Percentiles rank a stretch among this genome's conserved stretches.
Conservation (phyloP, 2,113 vertebrate species). For the Tachuris rubrigastra region DNA sequence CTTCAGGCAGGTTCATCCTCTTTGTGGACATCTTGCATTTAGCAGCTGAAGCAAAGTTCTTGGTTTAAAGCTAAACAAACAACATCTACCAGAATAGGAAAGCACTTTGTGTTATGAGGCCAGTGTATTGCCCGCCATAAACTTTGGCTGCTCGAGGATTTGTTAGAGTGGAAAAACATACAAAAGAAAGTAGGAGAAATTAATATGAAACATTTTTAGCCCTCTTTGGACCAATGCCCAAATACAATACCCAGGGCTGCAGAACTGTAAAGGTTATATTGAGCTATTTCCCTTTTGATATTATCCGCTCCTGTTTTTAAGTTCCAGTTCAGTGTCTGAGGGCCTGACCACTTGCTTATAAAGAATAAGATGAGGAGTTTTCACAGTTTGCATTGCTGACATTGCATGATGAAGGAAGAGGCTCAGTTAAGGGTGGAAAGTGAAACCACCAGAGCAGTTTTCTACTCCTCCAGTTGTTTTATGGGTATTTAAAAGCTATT, state of each 20-base stretch:
- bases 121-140: neutral
- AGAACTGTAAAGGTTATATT: neutral
- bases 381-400: neutral
- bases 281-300: neutral
- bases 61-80: neutral
- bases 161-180: neutral
- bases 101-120: neutral
- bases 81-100: neutral
- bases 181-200: neutral
- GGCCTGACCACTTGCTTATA: neutral
- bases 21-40: neutral
- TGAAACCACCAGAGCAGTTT: neutral
- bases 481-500: neutral
- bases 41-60: neutral
- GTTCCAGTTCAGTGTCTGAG: neutral
- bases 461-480: neutral
- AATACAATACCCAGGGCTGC: neutral
- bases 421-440: neutral
- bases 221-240: neutral
- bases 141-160: neutral
- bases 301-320: neutral
- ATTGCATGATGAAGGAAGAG: neutral
- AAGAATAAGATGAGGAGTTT: neutral
- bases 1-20: neutral
- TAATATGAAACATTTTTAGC: neutral